Base-by-base conservation (phyloP, 2,113 vertebrate genomes). In the Capreolus pygargus region DNA sequence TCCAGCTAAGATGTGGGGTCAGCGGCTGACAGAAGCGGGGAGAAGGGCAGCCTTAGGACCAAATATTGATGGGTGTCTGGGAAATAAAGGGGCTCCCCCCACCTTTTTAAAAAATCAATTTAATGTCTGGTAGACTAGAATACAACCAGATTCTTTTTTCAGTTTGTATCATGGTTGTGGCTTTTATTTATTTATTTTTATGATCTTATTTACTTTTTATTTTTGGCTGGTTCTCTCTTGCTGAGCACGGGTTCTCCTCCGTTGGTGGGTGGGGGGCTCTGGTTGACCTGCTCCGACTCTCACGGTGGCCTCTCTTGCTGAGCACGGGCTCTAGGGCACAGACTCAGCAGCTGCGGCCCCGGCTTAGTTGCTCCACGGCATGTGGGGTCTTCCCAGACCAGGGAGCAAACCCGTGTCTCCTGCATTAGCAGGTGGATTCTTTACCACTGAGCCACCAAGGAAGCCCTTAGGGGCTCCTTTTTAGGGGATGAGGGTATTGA, bases 1-100 rank as follows among this genome's bases (percentile, higher is more conserved):
- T 86, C 16, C 7, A 91, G 90, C 90, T 96, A 94, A 97, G 74
- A 76, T 93, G 85, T 82, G 58, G 79, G 39, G 67, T 97, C 58
- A 84, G 45, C 67, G 54, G 33, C 54, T 93, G n/a, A 30, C 21
- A 61, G 84, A 70, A 86, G 43, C 7, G 33, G 13, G 50, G 13
- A 39, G 96, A 92, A 91, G 43, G 81, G 64, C 36, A n/a, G 60
- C 79, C 83, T 84, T 3, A 28, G 55, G 57, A 25, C 33, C 25
- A 50, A 39, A 2, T 70, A 9, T 78, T 67, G 70, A 36, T 89
- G 79, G 50, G 50, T 23, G 7, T 88, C 81, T 96, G 70, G 83
- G 78, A 91, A 61, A 10, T 70, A 55, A 23, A 58, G 55, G 67
- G 67, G 19, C 67, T 23, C 67, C 36, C n/a, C 67, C 19, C 0